Conservation (phyloP, 2,797 vertebrate genomes). For the Nothura maculosa region DNA sequence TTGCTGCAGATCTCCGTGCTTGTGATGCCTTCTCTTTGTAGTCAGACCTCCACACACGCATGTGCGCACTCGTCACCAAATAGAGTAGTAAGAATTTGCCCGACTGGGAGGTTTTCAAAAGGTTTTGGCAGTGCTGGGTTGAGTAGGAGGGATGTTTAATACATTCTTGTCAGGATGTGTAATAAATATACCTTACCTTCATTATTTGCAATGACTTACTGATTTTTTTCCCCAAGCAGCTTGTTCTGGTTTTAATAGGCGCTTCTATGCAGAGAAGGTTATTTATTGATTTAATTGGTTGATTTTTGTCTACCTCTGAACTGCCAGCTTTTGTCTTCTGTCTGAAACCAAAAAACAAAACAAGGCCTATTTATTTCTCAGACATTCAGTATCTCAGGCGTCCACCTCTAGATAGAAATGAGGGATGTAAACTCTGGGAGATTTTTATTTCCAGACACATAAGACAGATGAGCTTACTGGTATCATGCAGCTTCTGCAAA, state of each 20-base stretch:
- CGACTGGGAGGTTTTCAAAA: not conserved
- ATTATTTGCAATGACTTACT: not conserved
- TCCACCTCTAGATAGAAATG: not conserved
- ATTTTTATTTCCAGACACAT: not conserved
- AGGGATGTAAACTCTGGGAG: not conserved
- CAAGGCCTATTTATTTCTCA: not conserved
- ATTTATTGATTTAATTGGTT: not conserved
- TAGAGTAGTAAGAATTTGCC: not conserved
- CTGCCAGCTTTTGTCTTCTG: not conserved
- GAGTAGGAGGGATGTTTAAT: not conserved
- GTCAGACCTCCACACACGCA: not conserved
- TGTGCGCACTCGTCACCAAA: no score
- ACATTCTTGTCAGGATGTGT: fast-evolving
- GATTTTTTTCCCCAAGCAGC: not conserved
- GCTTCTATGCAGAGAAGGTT: not conserved
- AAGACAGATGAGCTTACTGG: not conserved
- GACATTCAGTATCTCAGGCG: not conserved
- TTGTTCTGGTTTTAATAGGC: not conserved
- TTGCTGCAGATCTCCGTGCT: not conserved
- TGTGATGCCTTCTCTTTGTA: not conserved
- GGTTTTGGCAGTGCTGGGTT: not conserved
- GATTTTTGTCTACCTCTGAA: not conserved
- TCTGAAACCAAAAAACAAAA: not conserved
- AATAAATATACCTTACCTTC: not conserved
- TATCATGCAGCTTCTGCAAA: not conserved